Evolutionary conservation across 2,113 vertebrate genomes (phyloP), one percentile per base, ranked within the genome.

Genomic region (Cygnus atratus): DNA sequence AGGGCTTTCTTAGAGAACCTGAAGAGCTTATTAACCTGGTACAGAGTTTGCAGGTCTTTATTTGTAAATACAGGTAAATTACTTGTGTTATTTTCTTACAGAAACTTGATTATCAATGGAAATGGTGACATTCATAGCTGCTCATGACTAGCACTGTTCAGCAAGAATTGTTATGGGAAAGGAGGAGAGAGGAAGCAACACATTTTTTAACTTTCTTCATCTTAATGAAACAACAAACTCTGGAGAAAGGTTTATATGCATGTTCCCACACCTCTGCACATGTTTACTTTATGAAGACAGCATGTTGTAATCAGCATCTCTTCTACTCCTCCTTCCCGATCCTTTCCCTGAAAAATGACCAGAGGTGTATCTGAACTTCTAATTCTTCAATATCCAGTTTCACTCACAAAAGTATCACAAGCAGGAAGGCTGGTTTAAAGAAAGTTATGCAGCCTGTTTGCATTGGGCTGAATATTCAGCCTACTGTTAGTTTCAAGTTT

Each of bases 191-290:
- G 25, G 29, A 84, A 91, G 33, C 18, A 92, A 39, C 29, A 87
- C 2, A 19, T 90, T 55, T 89, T 48, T 67, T 43, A 55, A 16
- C 74, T 93, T 85, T 95, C 22, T 90, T 75, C 44, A 35, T 73
- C 81, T 84, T 87, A 88, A 66, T 91, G 62, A 87, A 87, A 68
- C 24, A 87, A 58, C 24, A 66, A 28, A 44, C 58, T 91, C 78
- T 74, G 57, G 82, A 90, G 44, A 80, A 92, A 94, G 3, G 41
- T 88, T 90, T 66, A 41, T 83, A 55, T 70, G 18, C 10, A 20
- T 12, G 0, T 86, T 93, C 72, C 63, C 68, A 88, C 92, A 96
- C 88, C 85, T 96, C 75, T 68, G 83, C 88, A 92, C 39, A 29
- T 67, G 68, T 95, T 86, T 71, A n/a, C 6, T 73, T 92, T 94